phyloP scores from a whole-genome alignment of 2,113 vertebrate species.

The Macquaria ambigua region DNA sequence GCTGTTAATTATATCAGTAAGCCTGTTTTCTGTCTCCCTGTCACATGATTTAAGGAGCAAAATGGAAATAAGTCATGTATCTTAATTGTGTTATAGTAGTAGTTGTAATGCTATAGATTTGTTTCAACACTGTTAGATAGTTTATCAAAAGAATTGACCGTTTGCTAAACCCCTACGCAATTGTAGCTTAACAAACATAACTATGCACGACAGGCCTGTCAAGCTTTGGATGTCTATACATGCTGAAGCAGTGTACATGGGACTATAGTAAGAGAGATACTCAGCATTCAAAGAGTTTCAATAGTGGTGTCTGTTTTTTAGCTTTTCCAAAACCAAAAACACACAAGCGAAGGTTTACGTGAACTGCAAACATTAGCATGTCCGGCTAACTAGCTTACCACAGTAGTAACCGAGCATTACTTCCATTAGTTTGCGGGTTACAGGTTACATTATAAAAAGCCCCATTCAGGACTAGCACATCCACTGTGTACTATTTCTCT shows the following conservation, averaged over 20 bases:
- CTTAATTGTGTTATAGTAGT: not conserved
- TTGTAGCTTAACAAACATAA: not conserved
- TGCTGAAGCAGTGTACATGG: not conserved
- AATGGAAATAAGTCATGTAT: not conserved
- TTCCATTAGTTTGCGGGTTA: not conserved
- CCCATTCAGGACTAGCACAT: not conserved
- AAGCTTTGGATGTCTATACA: not conserved
- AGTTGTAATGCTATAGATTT: not conserved
- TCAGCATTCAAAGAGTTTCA: not conserved
- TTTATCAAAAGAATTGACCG: not conserved
- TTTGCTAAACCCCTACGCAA: not conserved
- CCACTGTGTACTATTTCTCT: too few species aligned
- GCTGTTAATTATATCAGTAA: constrained; percentile 8
- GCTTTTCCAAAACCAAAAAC: too few species aligned
- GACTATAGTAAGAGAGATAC: not conserved
- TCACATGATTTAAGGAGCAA: not conserved
- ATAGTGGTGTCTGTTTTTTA: too few species aligned
- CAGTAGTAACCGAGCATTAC: too few species aligned
- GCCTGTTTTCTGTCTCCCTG: constrained; percentile 8
- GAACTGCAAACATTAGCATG: too few species aligned
- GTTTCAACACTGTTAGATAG: not conserved
- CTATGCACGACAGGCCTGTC: not conserved
- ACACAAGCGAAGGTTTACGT: too few species aligned
- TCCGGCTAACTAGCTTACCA: too few species aligned
- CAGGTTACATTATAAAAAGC: not conserved